Evolutionary conservation across 2,113 vertebrate genomes (phyloP).

Genomic region (Sceloporus tristichus): DNA sequence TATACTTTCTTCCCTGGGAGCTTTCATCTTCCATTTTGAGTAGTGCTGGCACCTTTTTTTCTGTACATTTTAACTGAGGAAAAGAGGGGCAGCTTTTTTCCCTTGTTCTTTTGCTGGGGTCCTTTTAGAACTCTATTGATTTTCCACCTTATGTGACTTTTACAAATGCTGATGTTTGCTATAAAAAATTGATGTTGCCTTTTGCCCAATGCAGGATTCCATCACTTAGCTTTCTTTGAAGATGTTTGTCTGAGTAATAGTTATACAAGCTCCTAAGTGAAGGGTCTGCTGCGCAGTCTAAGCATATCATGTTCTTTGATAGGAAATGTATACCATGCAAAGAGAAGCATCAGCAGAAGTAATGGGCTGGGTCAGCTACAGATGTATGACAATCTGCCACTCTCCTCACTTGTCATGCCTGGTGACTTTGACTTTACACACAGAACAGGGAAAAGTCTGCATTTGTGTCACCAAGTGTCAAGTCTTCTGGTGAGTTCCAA

Average conservation of each 20-base stretch:
- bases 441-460: not conserved
- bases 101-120: conserved; percentile 45
- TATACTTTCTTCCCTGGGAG: conserved; percentile 17
- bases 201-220: conserved; percentile 2
- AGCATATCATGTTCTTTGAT: not conserved
- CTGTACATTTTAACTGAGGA: conserved; percentile 20
- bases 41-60: conserved; percentile 49
- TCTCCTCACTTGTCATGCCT: not conserved
- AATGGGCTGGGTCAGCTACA: not conserved
- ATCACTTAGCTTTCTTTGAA: conserved; percentile 51
- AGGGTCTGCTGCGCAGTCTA: conserved; percentile 16
- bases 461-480: not conserved
- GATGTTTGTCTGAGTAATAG: not conserved
- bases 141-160: conserved; percentile 51
- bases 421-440: not conserved
- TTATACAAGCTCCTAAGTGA: conserved; percentile 22
- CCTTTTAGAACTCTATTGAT: conserved; percentile 60
- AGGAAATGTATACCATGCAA: not conserved
- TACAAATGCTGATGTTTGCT: conserved; percentile 67
- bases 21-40: conserved; percentile 40
- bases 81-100: conserved; percentile 23
- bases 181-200: conserved; percentile 50
- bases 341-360: not conserved
- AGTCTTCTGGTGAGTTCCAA: not conserved
- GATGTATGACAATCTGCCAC: not conserved